These are phyloP conservation scores for Hemithea aestivaria DNA, from an alignment of 2,888 invertebrate genomes.

Conservation along the genomic window DNA sequence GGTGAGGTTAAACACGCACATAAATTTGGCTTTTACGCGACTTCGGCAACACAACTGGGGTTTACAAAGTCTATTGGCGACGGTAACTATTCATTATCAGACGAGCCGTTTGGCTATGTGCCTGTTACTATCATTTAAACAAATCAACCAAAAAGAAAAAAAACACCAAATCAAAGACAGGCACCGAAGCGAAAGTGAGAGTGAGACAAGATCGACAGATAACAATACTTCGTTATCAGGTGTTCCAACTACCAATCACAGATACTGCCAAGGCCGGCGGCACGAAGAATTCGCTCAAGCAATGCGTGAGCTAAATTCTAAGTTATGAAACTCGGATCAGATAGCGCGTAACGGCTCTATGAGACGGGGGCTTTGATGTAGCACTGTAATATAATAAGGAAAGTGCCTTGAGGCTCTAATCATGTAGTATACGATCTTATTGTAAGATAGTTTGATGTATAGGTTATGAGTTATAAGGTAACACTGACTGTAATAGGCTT, in stretches of 20 bases:
- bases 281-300: constrained; percentile 45
- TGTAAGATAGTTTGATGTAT: no score
- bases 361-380: constrained; percentile 20
- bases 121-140: no score
- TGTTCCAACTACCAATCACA: constrained; percentile 50
- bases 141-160: constrained; percentile 3
- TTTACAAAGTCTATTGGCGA: no score
- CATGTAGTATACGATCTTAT: no score
- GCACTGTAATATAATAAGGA: constrained; percentile 16
- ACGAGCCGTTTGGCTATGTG: no score
- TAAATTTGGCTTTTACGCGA: no score
- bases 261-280: constrained; percentile 54
- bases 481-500: no score
- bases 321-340: constrained; percentile 67
- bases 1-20: no score
- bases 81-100: no score
- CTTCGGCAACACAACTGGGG: no score
- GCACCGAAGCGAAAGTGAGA: constrained; percentile 39
- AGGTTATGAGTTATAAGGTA: no score
- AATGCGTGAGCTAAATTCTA: constrained; percentile 51
- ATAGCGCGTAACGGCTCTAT: constrained; percentile 46
- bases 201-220: constrained; percentile 42
- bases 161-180: constrained; percentile 7
- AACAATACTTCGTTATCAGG: constrained; percentile 50
- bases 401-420: not conserved